Evolutionary conservation across 1,140 invertebrate genomes (phyloP).

Genomic region (Apis florea): DNA sequence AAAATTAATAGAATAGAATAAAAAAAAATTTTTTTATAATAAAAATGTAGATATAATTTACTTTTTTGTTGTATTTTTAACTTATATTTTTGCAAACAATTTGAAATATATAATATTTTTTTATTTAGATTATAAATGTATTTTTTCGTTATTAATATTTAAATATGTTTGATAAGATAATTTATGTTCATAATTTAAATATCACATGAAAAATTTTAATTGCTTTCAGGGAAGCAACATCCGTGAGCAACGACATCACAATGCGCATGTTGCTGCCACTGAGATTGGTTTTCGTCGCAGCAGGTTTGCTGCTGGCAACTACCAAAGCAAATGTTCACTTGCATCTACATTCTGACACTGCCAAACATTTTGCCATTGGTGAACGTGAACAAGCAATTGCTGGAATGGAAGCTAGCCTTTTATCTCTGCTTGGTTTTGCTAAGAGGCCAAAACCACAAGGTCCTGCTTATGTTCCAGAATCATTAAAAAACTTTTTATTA

Average conservation of each 20-base stretch:
- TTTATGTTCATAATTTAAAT: background rate
- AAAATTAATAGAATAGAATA: too few relatives aligned
- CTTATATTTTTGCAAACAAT: background rate
- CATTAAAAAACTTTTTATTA: constrained; percentile 89
- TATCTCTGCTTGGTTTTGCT: constrained; percentile 88
- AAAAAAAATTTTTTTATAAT: background rate
- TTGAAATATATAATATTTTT: too few relatives aligned
- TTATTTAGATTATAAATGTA: background rate
- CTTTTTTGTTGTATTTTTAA: background rate
- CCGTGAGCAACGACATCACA: constrained; percentile 77
- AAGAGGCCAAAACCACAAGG: constrained; percentile 81
- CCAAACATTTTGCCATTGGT: constrained; percentile 29
- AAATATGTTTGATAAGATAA: background rate
- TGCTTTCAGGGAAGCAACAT: constrained; percentile 74
- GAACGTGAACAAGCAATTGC: constrained; percentile 72
- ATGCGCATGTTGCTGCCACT: constrained; percentile 80
- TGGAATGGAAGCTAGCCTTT: constrained; percentile 85
- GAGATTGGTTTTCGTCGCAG: constrained; percentile 78
- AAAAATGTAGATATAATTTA: background rate
- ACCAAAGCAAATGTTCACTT: constrained; percentile 61
- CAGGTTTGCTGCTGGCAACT: constrained; percentile 75
- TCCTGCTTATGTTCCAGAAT: constrained; percentile 84
- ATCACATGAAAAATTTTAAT: background rate
- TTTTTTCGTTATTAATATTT: background rate
- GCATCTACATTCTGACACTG: constrained; percentile 49